Base-by-base conservation (phyloP, 2,888 invertebrate genomes). In the Drosophila lacicola region DNA sequence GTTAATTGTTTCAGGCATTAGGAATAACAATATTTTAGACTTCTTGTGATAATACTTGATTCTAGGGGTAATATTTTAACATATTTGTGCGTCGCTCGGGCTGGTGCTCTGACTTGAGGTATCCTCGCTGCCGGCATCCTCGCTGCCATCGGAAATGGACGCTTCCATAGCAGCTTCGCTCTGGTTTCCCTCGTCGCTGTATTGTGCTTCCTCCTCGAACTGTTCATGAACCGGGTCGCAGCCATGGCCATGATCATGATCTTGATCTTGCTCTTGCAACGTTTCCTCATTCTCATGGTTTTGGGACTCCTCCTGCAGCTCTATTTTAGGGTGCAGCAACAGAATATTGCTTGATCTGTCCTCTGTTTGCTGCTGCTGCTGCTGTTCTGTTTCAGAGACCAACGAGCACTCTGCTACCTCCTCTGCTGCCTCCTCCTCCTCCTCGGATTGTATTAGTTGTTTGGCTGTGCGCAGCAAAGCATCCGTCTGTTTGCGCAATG, bases 401-500 rank as follows among this genome's bases (percentile, higher is more conserved):
- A 8, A 2, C 4, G 17, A 17, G 41, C 53, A 10, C 21, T 54
- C 14, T 6, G 10, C 25, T 21, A 19, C 55, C n/a, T 21, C 8
- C 21, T 54, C 14, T 6, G 10, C 25, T 21, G 17, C 55, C n/a
- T 21, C 8, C 9, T 34, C 41, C 21, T 60, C 8, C 2, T 21
- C 9, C 14, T 29, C 25, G 3, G 46, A 33, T 6, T 60, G 47
- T 13, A 90, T 53, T 3, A 90, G 63, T 0, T 82, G 61, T 4
- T 77, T 80, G 9, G 90, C 89, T 13, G 83, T 78, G 37, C 72
- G 69, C 33, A 92, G 64, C 41, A 92, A 66, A 34, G 81, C 70
- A 14, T 88, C 78, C 3, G 92, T 89, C 69, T 92, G 92, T n/a
- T 88, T 88, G 19, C 90, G 90, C 47, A 92, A 86, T 1, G 92